Percentiles rank a stretch among this genome's conserved stretches.
Evolutionary conservation across 2,113 vertebrate genomes (phyloP).

Genomic region (Neogale vison): DNA sequence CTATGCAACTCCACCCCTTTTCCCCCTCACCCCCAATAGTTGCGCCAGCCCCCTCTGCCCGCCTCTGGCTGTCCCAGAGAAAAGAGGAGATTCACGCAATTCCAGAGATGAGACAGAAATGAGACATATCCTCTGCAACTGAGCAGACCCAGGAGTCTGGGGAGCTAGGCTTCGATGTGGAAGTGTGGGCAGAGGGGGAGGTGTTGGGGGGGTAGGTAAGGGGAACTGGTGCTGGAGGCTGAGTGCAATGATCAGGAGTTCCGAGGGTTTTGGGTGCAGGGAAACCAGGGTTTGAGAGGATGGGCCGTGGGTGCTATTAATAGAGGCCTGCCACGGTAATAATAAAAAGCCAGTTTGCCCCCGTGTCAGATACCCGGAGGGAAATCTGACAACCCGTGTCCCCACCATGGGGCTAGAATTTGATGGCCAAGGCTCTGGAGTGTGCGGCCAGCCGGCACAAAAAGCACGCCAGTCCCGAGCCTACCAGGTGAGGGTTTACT

Average conservation of each 20-base stretch:
- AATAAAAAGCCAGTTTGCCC: neutral
- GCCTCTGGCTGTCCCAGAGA: neutral
- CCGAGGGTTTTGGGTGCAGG: neutral
- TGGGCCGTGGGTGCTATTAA: neutral
- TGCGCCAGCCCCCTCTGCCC: constrained; percentile 17
- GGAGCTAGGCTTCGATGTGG: neutral
- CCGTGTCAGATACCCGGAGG: neutral
- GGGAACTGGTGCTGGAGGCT: neutral
- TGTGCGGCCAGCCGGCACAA: neutral
- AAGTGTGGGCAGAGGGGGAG: neutral
- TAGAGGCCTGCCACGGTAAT: neutral
- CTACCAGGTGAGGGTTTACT: neutral
- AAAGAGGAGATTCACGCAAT: neutral
- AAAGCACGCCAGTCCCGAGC: neutral
- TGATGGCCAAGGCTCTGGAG: neutral
- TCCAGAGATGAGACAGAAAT: constrained; percentile 18
- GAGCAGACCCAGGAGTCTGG: neutral
- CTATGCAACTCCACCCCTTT: constrained; percentile 46
- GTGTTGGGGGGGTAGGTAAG: neutral
- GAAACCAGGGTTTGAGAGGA: neutral
- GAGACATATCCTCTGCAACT: neutral
- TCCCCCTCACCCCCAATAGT: neutral
- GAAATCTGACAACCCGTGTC: neutral
- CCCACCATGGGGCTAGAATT: neutral
- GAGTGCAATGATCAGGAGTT: neutral